Evolutionary conservation across 2,888 invertebrate genomes (phyloP).

Genomic region (Phlogophora meticulosa): DNA sequence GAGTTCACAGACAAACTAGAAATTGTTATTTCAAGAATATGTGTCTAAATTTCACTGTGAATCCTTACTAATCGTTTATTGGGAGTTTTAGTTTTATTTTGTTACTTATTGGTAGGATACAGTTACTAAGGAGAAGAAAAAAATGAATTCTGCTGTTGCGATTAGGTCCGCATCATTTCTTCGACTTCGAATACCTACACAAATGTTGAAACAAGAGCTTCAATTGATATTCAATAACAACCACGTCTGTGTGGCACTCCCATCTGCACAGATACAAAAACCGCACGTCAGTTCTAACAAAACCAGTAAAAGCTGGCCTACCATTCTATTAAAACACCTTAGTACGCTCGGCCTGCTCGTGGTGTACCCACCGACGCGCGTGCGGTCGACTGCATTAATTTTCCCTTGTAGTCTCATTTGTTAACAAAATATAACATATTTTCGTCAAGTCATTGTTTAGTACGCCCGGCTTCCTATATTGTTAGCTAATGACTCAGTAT

Average conservation of each 20-base stretch:
- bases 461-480: constrained; percentile 19
- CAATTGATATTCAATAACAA: neutral
- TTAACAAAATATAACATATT: constrained; percentile 40
- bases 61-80: too few species aligned
- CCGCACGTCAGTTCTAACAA: neutral
- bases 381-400: neutral
- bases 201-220: neutral
- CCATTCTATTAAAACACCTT: too few species aligned
- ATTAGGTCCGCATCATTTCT: neutral
- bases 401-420: constrained; percentile 23
- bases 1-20: too few species aligned
- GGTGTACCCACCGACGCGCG: too few species aligned
- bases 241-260: neutral
- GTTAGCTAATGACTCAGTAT: constrained; percentile 47
- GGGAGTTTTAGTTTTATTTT: too few species aligned
- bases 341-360: too few species aligned
- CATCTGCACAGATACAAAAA: constrained; percentile 42
- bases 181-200: neutral
- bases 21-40: too few species aligned
- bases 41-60: too few species aligned
- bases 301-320: too few species aligned
- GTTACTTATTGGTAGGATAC: too few species aligned
- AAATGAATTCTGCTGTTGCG: too few species aligned
- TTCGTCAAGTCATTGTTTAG: constrained; percentile 50
- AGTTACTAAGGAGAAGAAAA: too few species aligned